These are phyloP conservation scores for Aphelinus atriplicis DNA, from an alignment of 1,140 invertebrate species.

Conservation along the genomic window DNA sequence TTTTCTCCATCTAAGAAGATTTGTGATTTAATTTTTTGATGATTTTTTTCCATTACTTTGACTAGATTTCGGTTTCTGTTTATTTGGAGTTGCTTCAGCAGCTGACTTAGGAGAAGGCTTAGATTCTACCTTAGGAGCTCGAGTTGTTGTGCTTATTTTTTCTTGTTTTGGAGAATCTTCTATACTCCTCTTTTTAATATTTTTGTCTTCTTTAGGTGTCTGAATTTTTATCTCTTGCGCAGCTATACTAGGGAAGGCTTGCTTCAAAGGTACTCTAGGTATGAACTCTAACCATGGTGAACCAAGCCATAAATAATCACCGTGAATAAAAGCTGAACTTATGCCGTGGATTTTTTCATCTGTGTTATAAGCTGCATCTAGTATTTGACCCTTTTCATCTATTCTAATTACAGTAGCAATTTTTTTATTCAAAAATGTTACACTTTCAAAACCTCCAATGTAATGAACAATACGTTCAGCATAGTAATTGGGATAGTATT, in stretches of 20 bases:
- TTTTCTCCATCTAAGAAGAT: no score
- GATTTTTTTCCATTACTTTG: slow-evolving; percentile 9
- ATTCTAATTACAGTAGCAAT: slow-evolving; percentile 69
- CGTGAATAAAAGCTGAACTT: slow-evolving; percentile 71
- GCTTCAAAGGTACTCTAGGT: slow-evolving; percentile 69
- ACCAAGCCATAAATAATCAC: slow-evolving; percentile 72
- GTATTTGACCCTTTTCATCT: slow-evolving; percentile 74
- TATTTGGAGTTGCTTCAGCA: slow-evolving; percentile 38
- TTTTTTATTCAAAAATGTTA: slow-evolving; percentile 57
- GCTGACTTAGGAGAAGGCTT: slow-evolving; percentile 43
- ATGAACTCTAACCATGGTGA: slow-evolving; percentile 77
- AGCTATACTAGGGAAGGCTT: slow-evolving; percentile 62
- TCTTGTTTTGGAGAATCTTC: slow-evolving; percentile 18
- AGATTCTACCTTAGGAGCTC: slow-evolving; percentile 31
- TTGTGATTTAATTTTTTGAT: slow-evolving; percentile 2
- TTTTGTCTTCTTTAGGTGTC: slow-evolving; percentile 9
- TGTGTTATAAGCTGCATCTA: slow-evolving; percentile 69
- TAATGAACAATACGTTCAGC: slow-evolving; percentile 66
- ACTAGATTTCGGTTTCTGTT: slow-evolving; percentile 26
- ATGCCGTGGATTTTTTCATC: slow-evolving; percentile 65
- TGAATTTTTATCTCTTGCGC: slow-evolving; percentile 10
- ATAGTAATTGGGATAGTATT: slow-evolving; percentile 70
- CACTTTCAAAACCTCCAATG: slow-evolving; percentile 63
- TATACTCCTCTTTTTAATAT: neutral
- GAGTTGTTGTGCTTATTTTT: slow-evolving; percentile 20